Percentiles rank a stretch among this genome's conserved stretches.
These are phyloP conservation scores for Antedon mediterranea DNA, from an alignment of 53 echinoderm and acorn worm genomes.

Conservation along the genomic window DNA sequence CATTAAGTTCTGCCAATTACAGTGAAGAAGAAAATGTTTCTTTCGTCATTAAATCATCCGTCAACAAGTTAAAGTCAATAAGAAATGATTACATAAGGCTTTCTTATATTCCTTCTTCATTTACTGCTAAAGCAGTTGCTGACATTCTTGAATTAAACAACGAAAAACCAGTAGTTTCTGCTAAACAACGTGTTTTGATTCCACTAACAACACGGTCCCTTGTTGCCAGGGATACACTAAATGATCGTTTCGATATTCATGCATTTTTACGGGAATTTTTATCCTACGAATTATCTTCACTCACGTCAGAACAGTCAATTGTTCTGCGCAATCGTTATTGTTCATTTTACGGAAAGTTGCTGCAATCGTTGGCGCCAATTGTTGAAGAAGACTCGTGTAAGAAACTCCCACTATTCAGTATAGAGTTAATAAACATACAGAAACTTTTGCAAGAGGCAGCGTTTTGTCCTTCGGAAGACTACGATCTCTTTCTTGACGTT, in stretches of 20 bases:
- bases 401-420: constrained; percentile 23
- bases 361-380: constrained; percentile 11
- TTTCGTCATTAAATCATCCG: neutral
- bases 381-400: constrained; percentile 29
- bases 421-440: constrained; percentile 25
- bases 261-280: constrained; percentile 19
- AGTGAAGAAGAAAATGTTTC: neutral
- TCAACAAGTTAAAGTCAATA: neutral
- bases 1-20: neutral
- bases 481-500: constrained; percentile 9
- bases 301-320: neutral
- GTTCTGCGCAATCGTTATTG: constrained; percentile 12
- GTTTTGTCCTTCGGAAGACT: constrained; percentile 17
- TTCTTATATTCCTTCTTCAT: constrained; percentile 6
- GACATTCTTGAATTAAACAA: neutral
- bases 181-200: constrained; percentile 17
- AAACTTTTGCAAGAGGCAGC: constrained; percentile 23
- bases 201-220: constrained; percentile 30
- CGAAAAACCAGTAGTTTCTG: neutral
- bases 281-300: constrained; percentile 17
- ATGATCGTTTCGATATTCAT: constrained; percentile 17
- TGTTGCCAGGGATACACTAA: constrained; percentile 12
- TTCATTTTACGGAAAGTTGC: constrained; percentile 20
- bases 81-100: neutral
- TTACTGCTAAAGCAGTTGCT: constrained; percentile 2